Evolutionary conservation across 1,140 invertebrate species (phyloP).

Genomic region (Plutomurus gul): DNA sequence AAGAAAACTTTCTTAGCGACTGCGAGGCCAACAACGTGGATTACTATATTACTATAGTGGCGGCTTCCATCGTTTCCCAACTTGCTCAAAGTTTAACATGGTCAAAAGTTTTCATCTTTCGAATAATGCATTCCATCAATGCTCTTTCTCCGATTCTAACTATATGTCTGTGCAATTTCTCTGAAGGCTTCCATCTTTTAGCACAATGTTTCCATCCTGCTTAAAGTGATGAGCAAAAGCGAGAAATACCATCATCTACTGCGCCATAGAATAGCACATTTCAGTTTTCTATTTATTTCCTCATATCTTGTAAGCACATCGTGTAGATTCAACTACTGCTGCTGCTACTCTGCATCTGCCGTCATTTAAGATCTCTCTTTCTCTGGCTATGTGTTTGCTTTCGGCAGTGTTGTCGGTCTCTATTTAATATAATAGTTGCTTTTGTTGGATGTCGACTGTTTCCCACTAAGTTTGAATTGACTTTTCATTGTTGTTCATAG

Average conservation of each 20-base stretch:
- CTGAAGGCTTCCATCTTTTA: conserved; percentile 1
- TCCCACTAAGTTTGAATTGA: background rate
- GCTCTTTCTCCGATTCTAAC: background rate
- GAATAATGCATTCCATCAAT: conserved; percentile 6
- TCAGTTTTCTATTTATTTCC: too few species aligned
- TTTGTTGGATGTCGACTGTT: background rate
- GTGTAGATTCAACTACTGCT: too few species aligned
- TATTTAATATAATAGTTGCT: background rate
- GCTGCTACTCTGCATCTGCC: too few species aligned
- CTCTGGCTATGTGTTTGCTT: background rate
- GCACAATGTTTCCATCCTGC: background rate
- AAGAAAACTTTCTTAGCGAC: background rate
- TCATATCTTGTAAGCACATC: too few species aligned
- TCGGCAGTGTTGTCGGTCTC: background rate
- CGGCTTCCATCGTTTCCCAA: background rate
- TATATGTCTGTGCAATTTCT: background rate
- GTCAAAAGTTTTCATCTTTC: conserved; percentile 6
- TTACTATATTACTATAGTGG: background rate
- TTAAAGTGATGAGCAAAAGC: background rate
- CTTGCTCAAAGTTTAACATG: background rate
- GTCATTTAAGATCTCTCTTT: background rate
- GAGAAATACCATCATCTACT: background rate
- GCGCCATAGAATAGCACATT: too few species aligned
- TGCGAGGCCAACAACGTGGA: too few species aligned
- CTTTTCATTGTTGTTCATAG: background rate